Evolutionary conservation across 2,113 vertebrate genomes (phyloP).

Genomic region (Strix aluco): DNA sequence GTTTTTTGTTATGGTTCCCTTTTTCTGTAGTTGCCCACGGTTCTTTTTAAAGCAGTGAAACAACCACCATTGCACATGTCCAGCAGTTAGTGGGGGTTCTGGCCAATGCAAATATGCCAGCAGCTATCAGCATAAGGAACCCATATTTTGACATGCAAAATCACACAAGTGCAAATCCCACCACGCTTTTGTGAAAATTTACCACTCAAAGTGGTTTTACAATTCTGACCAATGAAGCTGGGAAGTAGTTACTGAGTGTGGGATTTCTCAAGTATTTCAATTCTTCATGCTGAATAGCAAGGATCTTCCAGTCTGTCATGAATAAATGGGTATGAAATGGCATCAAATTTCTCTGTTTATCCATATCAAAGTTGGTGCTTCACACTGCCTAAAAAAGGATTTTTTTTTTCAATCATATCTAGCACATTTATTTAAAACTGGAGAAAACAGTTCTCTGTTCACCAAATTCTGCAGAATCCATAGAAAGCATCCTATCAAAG

Average conservation of each 20-base stretch:
- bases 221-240: not conserved
- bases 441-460: not conserved
- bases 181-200: not conserved
- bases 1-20: not conserved
- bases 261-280: constrained; percentile 1
- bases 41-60: not conserved
- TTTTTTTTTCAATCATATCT: not conserved
- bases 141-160: not conserved
- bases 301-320: not conserved
- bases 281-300: not conserved
- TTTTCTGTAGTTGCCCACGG: not conserved
- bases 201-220: not conserved
- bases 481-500: not conserved
- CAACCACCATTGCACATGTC: not conserved
- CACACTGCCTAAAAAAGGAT: not conserved
- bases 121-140: not conserved
- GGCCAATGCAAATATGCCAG: not conserved
- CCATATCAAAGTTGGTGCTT: not conserved
- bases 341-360: not conserved
- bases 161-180: not conserved
- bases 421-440: constrained; percentile 20
- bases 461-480: not conserved
- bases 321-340: not conserved
- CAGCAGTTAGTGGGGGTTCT: not conserved
- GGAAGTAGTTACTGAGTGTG: not conserved